A percentile compares a stretch with the other conserved stretches of the same genome.
phyloP scores from a whole-genome alignment of 1,140 invertebrate genomes.

The Lycorma delicatula region DNA sequence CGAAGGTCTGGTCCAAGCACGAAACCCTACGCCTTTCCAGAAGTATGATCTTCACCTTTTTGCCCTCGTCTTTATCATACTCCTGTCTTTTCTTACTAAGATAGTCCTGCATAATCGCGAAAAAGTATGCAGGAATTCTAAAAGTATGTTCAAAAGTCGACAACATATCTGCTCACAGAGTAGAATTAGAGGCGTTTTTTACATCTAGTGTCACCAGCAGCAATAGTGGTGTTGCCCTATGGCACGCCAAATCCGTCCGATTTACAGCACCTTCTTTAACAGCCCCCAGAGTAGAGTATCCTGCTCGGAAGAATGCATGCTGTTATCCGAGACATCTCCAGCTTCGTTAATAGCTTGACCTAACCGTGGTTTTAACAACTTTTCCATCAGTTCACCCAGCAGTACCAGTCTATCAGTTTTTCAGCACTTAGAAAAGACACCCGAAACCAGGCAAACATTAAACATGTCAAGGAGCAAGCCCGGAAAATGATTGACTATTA shows the following conservation, averaged over 20 bases:
- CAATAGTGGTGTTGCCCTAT: neutral
- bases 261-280: constrained; percentile 13
- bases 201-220: constrained; percentile 25
- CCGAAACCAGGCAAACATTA: constrained; percentile 11
- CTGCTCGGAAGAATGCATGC: constrained; percentile 25
- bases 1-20: no score
- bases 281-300: constrained; percentile 21
- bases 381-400: constrained; percentile 26
- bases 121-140: constrained; percentile 9
- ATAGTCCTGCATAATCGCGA: constrained; percentile 20
- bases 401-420: constrained; percentile 17
- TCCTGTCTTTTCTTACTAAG: constrained; percentile 11
- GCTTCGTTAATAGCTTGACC: constrained; percentile 3
- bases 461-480: constrained; percentile 8
- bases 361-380: constrained; percentile 18
- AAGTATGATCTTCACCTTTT: no score
- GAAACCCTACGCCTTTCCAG: no score
- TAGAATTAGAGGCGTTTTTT: constrained; percentile 29
- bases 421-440: constrained; percentile 18
- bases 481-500: neutral
- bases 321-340: constrained; percentile 17
- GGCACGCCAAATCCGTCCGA: neutral
- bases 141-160: constrained; percentile 14
- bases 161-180: constrained; percentile 20
- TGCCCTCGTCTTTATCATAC: no score